Percentiles rank a stretch among this genome's conserved stretches.
Evolutionary conservation across 1,140 invertebrate genomes (phyloP).

Genomic region (Papilio aristodemus): DNA sequence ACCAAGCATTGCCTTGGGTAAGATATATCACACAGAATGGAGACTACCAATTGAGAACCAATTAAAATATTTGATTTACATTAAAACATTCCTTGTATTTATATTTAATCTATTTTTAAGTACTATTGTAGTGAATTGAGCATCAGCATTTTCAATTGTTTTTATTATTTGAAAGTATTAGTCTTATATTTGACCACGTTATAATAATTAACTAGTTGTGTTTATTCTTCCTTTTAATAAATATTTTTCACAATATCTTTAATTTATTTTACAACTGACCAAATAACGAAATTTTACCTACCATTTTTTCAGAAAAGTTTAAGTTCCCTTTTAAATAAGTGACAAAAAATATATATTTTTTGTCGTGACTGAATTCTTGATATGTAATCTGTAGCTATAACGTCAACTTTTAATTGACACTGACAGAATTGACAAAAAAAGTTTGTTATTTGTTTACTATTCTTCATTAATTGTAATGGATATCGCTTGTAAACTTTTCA

Average conservation of each 20-base stretch:
- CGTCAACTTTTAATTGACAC: neutral
- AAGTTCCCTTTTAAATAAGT: too few relatives aligned
- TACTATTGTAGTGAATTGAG: slow-evolving; percentile 39
- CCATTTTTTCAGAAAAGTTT: neutral
- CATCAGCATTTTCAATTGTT: slow-evolving; percentile 41
- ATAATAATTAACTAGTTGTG: slow-evolving; percentile 25
- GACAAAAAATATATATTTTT: too few relatives aligned
- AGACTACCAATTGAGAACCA: slow-evolving; percentile 98
- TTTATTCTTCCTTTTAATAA: slow-evolving; percentile 31
- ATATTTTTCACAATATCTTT: slow-evolving; percentile 29
- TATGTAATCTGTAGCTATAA: too few relatives aligned
- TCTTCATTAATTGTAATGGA: slow-evolving; percentile 7
- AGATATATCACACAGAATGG: slow-evolving; percentile 99
- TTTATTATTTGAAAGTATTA: slow-evolving; percentile 48
- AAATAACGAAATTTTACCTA: neutral
- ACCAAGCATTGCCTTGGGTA: slow-evolving; percentile 99
- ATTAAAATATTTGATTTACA: slow-evolving; percentile 80
- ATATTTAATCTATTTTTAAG: slow-evolving; percentile 49
- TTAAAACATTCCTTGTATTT: slow-evolving; percentile 62
- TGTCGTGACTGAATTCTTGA: too few relatives aligned
- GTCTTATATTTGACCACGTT: slow-evolving; percentile 19
- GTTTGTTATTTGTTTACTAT: slow-evolving; percentile 22
- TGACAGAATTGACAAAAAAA: neutral
- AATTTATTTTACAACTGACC: neutral
- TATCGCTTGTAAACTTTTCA: slow-evolving; percentile 5